Conservation (phyloP, 2,113 vertebrate species). For the Bostrychus sinensis region DNA sequence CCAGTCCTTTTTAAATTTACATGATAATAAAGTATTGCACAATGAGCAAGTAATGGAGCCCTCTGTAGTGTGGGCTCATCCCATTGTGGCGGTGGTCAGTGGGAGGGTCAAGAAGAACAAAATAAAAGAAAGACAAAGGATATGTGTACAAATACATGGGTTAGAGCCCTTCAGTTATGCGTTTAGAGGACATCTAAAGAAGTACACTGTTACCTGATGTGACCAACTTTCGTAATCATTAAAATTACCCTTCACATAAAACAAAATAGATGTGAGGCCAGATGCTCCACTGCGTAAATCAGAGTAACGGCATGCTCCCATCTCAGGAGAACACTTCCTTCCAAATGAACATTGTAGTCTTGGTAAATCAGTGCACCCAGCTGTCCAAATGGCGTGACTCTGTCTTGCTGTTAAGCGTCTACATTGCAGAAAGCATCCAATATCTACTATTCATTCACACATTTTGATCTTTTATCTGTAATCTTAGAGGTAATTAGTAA, state of each 20-base stretch:
- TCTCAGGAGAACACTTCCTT: no score
- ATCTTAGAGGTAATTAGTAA: no score
- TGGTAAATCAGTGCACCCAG: no score
- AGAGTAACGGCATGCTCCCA: no score
- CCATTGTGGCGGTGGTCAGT: conserved; percentile 45
- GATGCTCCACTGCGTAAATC: no score
- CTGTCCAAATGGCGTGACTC: no score
- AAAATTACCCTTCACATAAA: not conserved
- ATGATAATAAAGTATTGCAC: conserved; percentile 6
- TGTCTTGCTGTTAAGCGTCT: no score
- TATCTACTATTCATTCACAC: no score
- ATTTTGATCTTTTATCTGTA: no score
- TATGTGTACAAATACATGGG: conserved; percentile 26
- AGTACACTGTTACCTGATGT: not conserved
- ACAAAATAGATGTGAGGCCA: no score
- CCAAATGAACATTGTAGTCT: no score
- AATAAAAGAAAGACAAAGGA: conserved; percentile 36
- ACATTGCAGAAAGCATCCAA: no score
- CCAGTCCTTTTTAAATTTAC: conserved; percentile 65
- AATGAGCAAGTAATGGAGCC: conserved; percentile 15
- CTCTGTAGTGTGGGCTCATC: conserved; percentile 3
- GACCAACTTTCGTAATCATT: conserved; percentile 1
- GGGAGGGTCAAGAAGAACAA: conserved; percentile 39
- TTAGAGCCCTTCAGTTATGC: conserved; percentile 28
- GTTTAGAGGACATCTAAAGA: conserved; percentile 34